Conservation (phyloP, 2,113 vertebrate genomes). For the Bungarus multicinctus region DNA sequence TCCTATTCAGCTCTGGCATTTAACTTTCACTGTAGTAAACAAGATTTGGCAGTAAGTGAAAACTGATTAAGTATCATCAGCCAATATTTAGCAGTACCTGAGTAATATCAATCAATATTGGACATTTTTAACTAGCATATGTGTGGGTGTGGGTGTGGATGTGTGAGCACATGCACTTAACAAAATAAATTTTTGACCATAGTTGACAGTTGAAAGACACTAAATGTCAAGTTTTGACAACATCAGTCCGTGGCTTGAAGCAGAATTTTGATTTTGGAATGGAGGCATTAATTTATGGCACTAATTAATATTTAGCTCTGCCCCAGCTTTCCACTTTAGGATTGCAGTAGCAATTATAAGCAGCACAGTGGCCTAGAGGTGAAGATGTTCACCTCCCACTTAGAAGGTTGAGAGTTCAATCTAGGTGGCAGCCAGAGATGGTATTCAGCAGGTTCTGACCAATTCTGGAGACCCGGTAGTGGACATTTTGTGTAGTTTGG, state of each 20-base stretch:
- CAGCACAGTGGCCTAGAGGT: neutral
- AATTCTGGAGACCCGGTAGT: no score
- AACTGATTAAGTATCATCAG: neutral
- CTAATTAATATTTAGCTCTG: neutral
- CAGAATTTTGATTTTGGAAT: neutral
- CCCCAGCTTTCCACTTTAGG: neutral
- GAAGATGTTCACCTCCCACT: neutral
- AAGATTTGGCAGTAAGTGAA: neutral
- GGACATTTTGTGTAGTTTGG: no score
- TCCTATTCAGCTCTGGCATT: neutral
- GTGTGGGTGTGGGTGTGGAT: neutral
- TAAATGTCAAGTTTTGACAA: neutral
- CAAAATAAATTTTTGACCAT: neutral
- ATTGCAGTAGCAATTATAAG: neutral
- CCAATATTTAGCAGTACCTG: neutral
- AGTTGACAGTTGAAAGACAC: neutral
- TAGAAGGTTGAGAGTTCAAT: neutral
- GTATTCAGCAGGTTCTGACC: no score
- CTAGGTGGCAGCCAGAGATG: neutral
- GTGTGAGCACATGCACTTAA: neutral
- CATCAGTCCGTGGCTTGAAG: neutral
- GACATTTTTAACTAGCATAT: neutral
- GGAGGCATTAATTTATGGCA: neutral
- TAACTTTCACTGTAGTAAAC: neutral
- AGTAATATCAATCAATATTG: neutral